Base-by-base conservation (phyloP, 2,113 vertebrate species). In the Puntigrus tetrazona region DNA sequence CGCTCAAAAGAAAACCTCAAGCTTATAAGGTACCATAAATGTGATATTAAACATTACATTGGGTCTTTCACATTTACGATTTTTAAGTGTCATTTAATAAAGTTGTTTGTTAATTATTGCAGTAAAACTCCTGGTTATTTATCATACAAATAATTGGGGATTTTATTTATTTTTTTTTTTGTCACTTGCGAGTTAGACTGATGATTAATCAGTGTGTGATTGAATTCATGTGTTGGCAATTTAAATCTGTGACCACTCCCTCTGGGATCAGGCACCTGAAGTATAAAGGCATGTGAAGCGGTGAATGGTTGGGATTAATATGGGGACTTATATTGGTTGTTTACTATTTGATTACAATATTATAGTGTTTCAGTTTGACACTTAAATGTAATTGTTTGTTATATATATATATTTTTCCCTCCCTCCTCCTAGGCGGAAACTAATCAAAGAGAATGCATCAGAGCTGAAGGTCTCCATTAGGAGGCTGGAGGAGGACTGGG, bases 371-470 rank as follows among this genome's bases (percentile, higher is more conserved):
- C 4, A 77, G 29, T 55, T 57, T 75, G 27, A 18, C 5, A 29
- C n/a, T 50, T 47, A 27, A 22, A 27, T n/a, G n/a, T n/a, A n/a
- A n/a, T n/a, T n/a, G n/a, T n/a, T 31, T 34, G 34, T 22, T 36
- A 63, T 8, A 0, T 65, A 6, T 69, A 20, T 22, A 34, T 20
- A 31, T 16, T 57, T 31, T 63, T 70, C 7, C 88, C n/a, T n/a
- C n/a, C n/a, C n/a, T n/a, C n/a, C n/a, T n/a, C n/a, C n/a, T n/a
- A 98, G 97, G 50, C 78, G 86, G 50, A 93, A 92, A 89, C 89
- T 94, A 85, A 87, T 90, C 22, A 91, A 93, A 47, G 87, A 94
- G 69, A 67, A 86, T 77, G 36, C 88, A 78, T 87, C 91, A 34
- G 88, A 90, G 83, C 18, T 91, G 22, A 90, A 45, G 59, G 83